Base-by-base conservation (phyloP, 1,140 invertebrate genomes). In the Drosophila nigromelanica region DNA sequence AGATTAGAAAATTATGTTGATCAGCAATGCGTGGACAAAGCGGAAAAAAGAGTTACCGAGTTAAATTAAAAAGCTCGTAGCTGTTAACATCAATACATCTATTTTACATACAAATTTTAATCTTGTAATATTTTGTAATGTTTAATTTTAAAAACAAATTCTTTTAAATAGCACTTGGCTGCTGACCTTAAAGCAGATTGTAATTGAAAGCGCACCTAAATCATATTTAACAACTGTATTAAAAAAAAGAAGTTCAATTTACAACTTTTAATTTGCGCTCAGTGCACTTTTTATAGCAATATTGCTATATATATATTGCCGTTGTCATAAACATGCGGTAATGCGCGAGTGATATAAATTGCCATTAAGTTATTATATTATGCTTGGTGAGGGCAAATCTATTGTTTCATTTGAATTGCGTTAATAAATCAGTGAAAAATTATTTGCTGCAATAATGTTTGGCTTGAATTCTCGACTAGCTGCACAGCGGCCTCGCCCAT, bases 381-480 rank as follows among this genome's bases (percentile, higher is more conserved):
- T 18, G n/a, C 24, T 30, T 50, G 47, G 27, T n/a, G 5, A 8
- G 18, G 7, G n/a, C n/a, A 24, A 70, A 63, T 61, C 63, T 73
- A 60, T 73, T 73, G 63, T 60, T 52, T 47, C 50, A 55, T 68
- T 73, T 68, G 56, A 61, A 73, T 68, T 68, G 55, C 64, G 40
- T 56, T 67, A 55, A 76, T 72, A 76, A 76, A 73, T 76, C 73
- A 73, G 64, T 60, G 70, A 43, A 73, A 71, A 76, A 72, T 73
- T 72, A 76, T 76, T 56, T 76, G 69, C 43, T 50, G 69, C 73
- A 76, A 73, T 67, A 61, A 72, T 72, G 27, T 35, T 68, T 60
- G 45, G 71, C 11, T 62, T 68, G 56, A 68, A 27, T 69, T 62
- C 42, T 37, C 42, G 18, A 56, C 30, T 14, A 47, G 3, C 8